Base-by-base conservation (phyloP, 2,888 invertebrate genomes). In the Onthophagus sagittarius region DNA sequence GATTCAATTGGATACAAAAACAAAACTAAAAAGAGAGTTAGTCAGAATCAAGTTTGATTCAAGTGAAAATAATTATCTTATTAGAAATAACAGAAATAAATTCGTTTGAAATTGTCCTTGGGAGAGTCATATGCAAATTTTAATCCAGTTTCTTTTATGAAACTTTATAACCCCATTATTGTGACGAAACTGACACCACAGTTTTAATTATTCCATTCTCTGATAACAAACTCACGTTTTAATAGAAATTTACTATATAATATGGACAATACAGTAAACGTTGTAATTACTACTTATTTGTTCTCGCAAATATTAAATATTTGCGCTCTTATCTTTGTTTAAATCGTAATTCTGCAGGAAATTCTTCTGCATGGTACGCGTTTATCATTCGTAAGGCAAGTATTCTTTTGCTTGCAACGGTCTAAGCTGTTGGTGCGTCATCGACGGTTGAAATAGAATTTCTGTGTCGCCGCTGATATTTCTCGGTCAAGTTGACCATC, bases 401-500 rank as follows among this genome's bases (percentile, higher is more conserved):
- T 9, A 7, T 53, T 7, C 39, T 11, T 53, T 53, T 53, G 11
- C 39, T 9, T 53, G 11, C 23, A 23, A 23, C 23, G 39, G 11
- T 53, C 9, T 9, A 53, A 7, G 39, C 7, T 53, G 39, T 53
- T 53, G 39, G 11, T 53, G 39, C 11, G 39, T 53, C 39, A 53
- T 53, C 39, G 11, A 53, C 39, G 39, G 23, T 2, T 11, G 39
- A 4, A 53, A 11, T 53, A 53, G 39, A 23, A 15, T 67, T 67
- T 67, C 15, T 67, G 14, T 67, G 23, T 67, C 23, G 32, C 67
- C 32, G 67, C 23, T 32, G 9, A 67, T 67, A 53, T 7, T 53
- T 53, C 39, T 53, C 39, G 39, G 39, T 67, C 67, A 67, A 23
- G 67, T 67, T 23, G 67, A n/a, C 67, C 67, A 67, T 14, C 64